A percentile compares a stretch with the other conserved stretches of the same genome.
phyloP scores from a whole-genome alignment of 2,113 vertebrate species.

The Chaetodon trifascialis region DNA sequence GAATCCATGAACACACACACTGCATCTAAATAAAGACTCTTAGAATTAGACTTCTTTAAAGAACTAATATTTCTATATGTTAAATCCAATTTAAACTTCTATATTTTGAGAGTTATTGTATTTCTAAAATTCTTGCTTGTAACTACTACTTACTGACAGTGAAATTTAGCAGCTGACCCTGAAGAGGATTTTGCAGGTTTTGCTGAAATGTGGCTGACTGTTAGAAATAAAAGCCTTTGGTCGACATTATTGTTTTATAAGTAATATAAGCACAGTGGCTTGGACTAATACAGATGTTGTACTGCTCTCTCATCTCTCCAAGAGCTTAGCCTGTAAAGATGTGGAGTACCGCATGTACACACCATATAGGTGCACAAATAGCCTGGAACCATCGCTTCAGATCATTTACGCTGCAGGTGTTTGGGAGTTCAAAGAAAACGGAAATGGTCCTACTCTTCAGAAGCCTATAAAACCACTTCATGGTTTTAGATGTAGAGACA shows the following conservation, averaged over 20 bases:
- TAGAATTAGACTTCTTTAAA: background rate
- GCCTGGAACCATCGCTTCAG: conserved; percentile 20
- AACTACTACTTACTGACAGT: no score
- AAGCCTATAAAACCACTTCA: conserved; percentile 19
- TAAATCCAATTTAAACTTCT: background rate
- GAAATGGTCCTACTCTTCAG: conserved; percentile 7
- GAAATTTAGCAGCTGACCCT: background rate
- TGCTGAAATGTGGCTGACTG: background rate
- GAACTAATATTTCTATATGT: background rate
- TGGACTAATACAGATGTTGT: background rate
- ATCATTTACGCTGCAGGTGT: conserved; percentile 47
- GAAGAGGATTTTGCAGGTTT: background rate
- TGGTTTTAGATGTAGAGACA: conserved; percentile 20
- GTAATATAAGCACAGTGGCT: background rate
- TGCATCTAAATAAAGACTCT: background rate
- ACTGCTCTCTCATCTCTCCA: background rate
- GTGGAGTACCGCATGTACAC: background rate
- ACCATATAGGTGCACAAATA: conserved; percentile 9
- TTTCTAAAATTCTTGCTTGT: background rate
- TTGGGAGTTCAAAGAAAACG: conserved; percentile 40
- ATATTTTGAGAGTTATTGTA: background rate
- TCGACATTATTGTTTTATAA: background rate
- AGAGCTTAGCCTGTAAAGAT: background rate
- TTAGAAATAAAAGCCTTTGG: background rate
- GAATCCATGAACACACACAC: background rate